These are phyloP conservation scores for Neolamprologus brichardi DNA, from an alignment of 2,113 vertebrate species.

Conservation along the genomic window DNA sequence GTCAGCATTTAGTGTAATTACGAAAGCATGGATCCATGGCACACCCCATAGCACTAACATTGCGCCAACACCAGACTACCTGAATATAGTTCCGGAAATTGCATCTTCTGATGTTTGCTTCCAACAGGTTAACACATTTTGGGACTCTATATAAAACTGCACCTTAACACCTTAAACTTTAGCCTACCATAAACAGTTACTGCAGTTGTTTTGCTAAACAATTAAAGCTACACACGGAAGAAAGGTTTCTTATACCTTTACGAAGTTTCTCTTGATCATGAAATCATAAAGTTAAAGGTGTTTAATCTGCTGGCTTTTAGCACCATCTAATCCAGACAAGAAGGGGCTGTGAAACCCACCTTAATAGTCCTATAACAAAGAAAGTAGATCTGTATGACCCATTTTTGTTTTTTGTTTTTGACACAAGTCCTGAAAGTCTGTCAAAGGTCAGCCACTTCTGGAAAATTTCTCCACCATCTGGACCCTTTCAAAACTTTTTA, in stretches of 20 bases:
- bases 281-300: not conserved
- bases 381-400: not conserved
- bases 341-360: not conserved
- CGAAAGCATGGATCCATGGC: not conserved
- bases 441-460: not conserved
- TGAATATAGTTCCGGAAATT: not conserved
- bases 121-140: not conserved
- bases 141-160: not conserved
- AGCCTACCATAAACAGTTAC: not conserved
- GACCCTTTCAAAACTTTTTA: not conserved
- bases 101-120: not conserved
- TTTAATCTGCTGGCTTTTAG: not conserved
- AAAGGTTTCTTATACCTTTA: not conserved
- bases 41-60: not conserved
- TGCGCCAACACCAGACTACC: not conserved
- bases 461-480: not conserved
- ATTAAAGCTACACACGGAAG: not conserved
- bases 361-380: not conserved
- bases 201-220: not conserved
- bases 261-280: not conserved
- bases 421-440: not conserved
- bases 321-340: not conserved
- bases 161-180: not conserved
- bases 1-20: not conserved
- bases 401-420: not conserved